These are phyloP conservation scores for Tachina fera DNA, from an alignment of 2,888 invertebrate species.

Conservation along the genomic window DNA sequence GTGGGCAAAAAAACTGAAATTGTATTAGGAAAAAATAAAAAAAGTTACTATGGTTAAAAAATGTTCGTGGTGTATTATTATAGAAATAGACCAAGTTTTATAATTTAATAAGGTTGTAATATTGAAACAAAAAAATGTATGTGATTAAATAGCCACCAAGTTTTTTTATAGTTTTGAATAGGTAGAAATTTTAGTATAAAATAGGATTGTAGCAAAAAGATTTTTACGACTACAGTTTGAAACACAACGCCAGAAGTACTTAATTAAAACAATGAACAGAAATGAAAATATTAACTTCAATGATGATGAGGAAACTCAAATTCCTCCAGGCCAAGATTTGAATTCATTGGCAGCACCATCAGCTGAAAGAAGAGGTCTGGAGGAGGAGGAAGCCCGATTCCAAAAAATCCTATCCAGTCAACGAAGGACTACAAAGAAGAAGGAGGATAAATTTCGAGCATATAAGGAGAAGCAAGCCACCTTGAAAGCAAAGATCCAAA, in stretches of 20 bases:
- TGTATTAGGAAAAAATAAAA: too few relatives aligned
- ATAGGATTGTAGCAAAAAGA: too few relatives aligned
- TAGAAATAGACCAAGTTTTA: not conserved
- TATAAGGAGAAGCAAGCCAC: not conserved
- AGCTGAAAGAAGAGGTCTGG: not conserved
- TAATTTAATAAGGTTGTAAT: not conserved
- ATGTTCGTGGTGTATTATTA: not conserved
- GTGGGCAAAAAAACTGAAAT: too few relatives aligned
- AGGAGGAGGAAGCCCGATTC: not conserved
- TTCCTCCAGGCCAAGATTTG: not conserved
- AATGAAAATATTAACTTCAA: not conserved
- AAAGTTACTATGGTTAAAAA: not conserved
- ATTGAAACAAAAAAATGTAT: too few relatives aligned
- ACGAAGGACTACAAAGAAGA: not conserved
- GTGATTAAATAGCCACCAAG: too few relatives aligned
- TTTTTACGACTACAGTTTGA: too few relatives aligned
- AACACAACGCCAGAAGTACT: too few relatives aligned
- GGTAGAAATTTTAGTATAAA: too few relatives aligned
- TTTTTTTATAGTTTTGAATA: too few relatives aligned
- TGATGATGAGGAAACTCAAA: not conserved
- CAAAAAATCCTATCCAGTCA: not conserved
- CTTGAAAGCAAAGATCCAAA: not conserved
- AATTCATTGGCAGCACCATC: not conserved
- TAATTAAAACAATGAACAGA: too few relatives aligned
- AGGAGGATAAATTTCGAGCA: not conserved